Evolutionary conservation across 1,140 invertebrate species (phyloP).

Genomic region (Drosophila chauvacae): DNA sequence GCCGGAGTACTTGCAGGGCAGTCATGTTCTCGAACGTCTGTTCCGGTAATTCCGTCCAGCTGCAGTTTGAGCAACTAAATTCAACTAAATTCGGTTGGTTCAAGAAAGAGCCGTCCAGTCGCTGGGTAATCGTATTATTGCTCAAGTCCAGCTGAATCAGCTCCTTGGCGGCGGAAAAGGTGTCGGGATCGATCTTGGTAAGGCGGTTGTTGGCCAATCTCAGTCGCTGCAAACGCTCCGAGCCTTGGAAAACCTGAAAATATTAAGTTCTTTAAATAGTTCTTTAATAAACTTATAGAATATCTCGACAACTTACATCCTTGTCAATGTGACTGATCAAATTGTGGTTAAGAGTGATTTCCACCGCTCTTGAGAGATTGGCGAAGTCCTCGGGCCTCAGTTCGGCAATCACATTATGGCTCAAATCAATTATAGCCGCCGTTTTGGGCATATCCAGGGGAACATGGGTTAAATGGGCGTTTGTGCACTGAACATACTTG

Average conservation of each 20-base stretch:
- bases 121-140: constrained; percentile 85
- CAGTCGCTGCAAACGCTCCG: constrained; percentile 62
- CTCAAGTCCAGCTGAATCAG: constrained; percentile 85
- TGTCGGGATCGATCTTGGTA: constrained; percentile 85
- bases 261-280: not conserved
- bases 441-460: constrained; percentile 74
- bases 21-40: constrained; percentile 85
- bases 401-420: constrained; percentile 75
- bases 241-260: constrained; percentile 63
- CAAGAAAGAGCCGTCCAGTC: constrained; percentile 75
- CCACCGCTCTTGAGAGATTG: constrained; percentile 71
- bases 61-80: constrained; percentile 77
- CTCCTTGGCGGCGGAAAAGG: constrained; percentile 84
- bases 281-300: not conserved
- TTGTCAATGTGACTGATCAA: constrained; percentile 68
- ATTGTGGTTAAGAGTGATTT: constrained; percentile 77
- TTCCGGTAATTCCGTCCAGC: constrained; percentile 73
- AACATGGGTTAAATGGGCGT: constrained; percentile 67
- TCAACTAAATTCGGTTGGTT: constrained; percentile 70
- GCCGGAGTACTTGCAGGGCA: constrained; percentile 81
- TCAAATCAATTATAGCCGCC: constrained; percentile 77
- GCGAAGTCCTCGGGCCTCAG: constrained; percentile 70
- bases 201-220: constrained; percentile 86
- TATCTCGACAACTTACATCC: constrained; percentile 47
- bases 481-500: constrained; percentile 69